Percentiles rank a stretch among this genome's conserved stretches.
Conservation (phyloP, 2,113 vertebrate genomes). For the Mesitornis unicolor region DNA sequence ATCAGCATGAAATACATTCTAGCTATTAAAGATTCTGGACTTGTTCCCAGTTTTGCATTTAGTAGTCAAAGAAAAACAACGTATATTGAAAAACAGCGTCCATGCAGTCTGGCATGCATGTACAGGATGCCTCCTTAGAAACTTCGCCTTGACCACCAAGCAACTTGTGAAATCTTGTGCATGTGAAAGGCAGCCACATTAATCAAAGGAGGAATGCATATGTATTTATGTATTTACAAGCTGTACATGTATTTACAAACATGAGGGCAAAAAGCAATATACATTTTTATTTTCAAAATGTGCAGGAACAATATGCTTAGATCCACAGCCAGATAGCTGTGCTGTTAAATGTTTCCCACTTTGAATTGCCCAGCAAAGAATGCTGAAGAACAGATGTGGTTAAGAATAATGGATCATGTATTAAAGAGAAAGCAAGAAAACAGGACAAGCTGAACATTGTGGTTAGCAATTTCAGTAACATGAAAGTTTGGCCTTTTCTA, state of each 20-base stretch:
- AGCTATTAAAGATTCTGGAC: constrained; percentile 24
- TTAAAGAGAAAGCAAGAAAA: background rate
- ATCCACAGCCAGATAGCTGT: background rate
- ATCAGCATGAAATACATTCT: constrained; percentile 23
- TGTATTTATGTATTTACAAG: background rate
- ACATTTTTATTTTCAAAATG: background rate
- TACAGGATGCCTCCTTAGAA: background rate
- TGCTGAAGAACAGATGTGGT: background rate
- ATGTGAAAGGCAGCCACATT: background rate
- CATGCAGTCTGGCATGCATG: background rate
- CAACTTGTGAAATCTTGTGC: background rate
- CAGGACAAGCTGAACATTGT: background rate
- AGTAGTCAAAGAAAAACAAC: background rate
- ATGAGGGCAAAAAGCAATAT: background rate
- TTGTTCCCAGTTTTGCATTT: constrained; percentile 21
- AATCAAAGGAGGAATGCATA: background rate
- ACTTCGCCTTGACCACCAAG: background rate
- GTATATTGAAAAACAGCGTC: background rate
- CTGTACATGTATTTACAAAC: background rate
- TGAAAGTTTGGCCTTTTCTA: background rate
- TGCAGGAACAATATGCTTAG: background rate
- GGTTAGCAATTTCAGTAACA: background rate
- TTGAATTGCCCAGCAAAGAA: background rate
- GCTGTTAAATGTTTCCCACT: background rate
- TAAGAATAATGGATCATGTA: background rate